Evolutionary conservation across 2,113 vertebrate genomes (phyloP).

Genomic region (Acinonyx jubatus): DNA sequence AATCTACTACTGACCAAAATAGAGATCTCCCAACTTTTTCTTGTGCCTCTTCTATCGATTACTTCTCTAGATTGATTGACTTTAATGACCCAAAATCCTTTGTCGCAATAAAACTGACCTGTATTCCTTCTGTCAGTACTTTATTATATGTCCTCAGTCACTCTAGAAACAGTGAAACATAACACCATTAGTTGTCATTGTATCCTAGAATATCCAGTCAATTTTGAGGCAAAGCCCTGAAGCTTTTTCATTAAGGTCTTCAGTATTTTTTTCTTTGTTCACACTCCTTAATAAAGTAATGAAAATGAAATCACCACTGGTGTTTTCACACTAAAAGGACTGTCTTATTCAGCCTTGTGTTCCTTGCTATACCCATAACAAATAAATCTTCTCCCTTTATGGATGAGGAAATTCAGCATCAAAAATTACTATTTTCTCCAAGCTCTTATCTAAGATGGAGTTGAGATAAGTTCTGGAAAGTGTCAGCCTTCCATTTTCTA

Average conservation of each 20-base stretch:
- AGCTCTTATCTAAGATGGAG: background rate
- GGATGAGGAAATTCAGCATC: background rate
- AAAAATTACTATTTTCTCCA: background rate
- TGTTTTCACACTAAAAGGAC: conserved; percentile 12
- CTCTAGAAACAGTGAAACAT: conserved; percentile 33
- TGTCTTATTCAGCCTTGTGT: background rate
- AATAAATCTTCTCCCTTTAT: background rate
- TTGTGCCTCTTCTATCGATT: background rate
- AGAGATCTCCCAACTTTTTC: background rate
- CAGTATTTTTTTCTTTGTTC: conserved; percentile 40
- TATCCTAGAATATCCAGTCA: background rate
- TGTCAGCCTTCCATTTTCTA: background rate
- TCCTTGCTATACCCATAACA: background rate
- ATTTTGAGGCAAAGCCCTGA: conserved; percentile 2
- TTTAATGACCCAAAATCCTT: background rate
- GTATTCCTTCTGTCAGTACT: background rate
- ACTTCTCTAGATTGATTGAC: background rate
- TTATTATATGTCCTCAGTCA: conserved; percentile 1
- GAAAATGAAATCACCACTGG: conserved; percentile 18
- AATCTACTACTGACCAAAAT: background rate
- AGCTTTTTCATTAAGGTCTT: background rate
- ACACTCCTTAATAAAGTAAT: background rate
- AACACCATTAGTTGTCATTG: background rate
- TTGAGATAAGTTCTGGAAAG: background rate
- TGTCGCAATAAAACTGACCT: background rate